phyloP scores from a whole-genome alignment of 2,888 invertebrate genomes.

The Isotomurus palustris region DNA sequence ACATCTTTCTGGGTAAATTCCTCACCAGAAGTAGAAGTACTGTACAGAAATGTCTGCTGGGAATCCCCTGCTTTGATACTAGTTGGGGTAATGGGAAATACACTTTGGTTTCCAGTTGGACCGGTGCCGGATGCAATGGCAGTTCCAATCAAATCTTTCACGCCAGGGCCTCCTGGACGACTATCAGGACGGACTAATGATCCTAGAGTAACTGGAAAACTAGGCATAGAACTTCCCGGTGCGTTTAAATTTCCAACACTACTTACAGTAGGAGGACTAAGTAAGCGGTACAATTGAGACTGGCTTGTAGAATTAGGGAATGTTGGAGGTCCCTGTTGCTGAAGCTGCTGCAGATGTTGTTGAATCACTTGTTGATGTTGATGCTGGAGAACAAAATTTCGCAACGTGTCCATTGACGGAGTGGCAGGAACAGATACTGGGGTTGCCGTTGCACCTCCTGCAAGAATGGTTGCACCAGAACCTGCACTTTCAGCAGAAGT shows the following conservation, averaged over 20 bases:
- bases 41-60: too few species aligned
- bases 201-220: too few species aligned
- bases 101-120: too few species aligned
- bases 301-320: too few species aligned
- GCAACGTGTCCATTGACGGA: conserved; percentile 16
- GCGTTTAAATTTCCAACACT: background rate
- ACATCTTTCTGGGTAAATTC: too few species aligned
- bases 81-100: background rate
- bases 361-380: conserved; percentile 17
- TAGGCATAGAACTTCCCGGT: background rate
- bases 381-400: conserved; percentile 15
- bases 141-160: background rate
- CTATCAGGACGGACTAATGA: too few species aligned
- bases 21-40: too few species aligned
- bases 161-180: background rate
- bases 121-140: background rate
- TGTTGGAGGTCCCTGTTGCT: conserved; percentile 6
- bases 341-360: conserved; percentile 11
- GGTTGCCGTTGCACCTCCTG: conserved; percentile 12
- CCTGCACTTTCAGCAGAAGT: background rate
- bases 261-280: background rate
- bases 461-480: background rate
- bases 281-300: conserved; percentile 9
- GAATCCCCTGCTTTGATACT: background rate
- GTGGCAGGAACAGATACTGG: background rate